A percentile compares a stretch with the other conserved stretches of the same genome.
Evolutionary conservation across 2,797 vertebrate genomes (phyloP).

Genomic region (Catostomus latipinnis): DNA sequence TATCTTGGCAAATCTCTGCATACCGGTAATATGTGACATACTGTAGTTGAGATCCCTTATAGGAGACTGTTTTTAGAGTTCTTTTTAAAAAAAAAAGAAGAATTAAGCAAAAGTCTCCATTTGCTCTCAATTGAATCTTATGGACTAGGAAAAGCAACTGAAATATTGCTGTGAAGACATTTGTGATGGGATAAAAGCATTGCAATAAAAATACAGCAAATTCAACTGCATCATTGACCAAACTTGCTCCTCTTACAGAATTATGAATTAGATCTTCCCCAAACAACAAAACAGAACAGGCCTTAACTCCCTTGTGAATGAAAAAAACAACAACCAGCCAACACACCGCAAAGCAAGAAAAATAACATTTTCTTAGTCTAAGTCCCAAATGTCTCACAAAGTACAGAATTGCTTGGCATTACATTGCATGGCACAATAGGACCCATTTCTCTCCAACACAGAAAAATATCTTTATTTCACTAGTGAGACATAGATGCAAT

Average conservation of each 20-base stretch:
- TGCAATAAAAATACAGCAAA: slow-evolving; percentile 2
- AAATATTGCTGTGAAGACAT: too few relatives aligned
- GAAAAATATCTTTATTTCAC: too few relatives aligned
- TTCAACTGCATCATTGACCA: not conserved
- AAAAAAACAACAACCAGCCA: not conserved
- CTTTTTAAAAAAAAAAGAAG: too few relatives aligned
- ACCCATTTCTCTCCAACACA: slow-evolving; percentile 6
- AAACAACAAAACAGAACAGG: not conserved
- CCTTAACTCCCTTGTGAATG: not conserved
- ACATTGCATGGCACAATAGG: slow-evolving; percentile 18
- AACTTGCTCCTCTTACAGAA: not conserved
- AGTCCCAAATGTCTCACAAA: slow-evolving; percentile 25
- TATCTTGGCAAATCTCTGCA: not conserved
- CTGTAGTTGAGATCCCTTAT: not conserved
- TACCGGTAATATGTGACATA: not conserved
- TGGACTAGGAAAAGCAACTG: too few relatives aligned
- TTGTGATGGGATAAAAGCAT: not conserved
- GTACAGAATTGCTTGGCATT: slow-evolving; percentile 17
- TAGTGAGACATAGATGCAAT: too few relatives aligned
- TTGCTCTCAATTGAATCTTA: not conserved
- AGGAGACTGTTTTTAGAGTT: too few relatives aligned
- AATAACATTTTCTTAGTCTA: not conserved
- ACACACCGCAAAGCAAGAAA: slow-evolving; percentile 7
- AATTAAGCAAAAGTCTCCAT: not conserved
- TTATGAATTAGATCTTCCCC: not conserved